These are phyloP conservation scores for Drosophila leontia DNA, from an alignment of 1,140 invertebrate genomes.

Conservation along the genomic window DNA sequence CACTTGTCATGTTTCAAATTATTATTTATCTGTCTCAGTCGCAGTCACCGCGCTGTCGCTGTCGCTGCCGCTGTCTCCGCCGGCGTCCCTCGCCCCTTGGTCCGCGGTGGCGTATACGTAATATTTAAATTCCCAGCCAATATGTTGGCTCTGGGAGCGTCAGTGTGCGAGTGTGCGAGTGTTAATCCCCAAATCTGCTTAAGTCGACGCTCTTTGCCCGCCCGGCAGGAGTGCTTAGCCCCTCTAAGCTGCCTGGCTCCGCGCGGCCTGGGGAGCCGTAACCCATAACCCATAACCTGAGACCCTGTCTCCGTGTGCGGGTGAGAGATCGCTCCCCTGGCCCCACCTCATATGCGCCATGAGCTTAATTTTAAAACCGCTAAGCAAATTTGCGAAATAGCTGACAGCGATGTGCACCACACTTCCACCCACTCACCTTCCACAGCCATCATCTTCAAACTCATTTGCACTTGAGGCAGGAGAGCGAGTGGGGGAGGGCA, in stretches of 20 bases:
- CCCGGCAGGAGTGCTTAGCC: conserved; percentile 67
- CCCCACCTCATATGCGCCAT: conserved; percentile 24
- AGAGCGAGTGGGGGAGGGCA: conserved; percentile 13
- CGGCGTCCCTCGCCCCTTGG: not conserved
- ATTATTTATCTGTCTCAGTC: conserved; percentile 69
- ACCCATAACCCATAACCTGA: conserved; percentile 29
- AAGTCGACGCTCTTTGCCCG: conserved; percentile 61
- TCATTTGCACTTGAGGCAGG: conserved; percentile 73
- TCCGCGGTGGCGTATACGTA: conserved; percentile 55
- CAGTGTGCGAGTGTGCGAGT: conserved; percentile 44
- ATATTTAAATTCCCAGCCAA: conserved; percentile 71
- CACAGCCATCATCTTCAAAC: conserved; percentile 34
- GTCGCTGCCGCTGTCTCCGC: not conserved
- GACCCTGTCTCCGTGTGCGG: conserved; percentile 30
- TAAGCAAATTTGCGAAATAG: conserved; percentile 78
- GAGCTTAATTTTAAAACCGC: conserved; percentile 76
- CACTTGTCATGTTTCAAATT: conserved; percentile 70
- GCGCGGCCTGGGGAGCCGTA: conserved; percentile 18
- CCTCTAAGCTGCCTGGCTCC: conserved; percentile 59
- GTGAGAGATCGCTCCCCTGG: conserved; percentile 55
- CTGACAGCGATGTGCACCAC: conserved; percentile 46
- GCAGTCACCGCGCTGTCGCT: conserved; percentile 5
- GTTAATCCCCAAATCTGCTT: conserved; percentile 74
- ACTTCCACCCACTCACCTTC: not conserved
- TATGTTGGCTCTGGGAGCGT: conserved; percentile 63